Evolutionary conservation across 2,888 invertebrate genomes (phyloP).

Genomic region (Nymphalis polychloros): DNA sequence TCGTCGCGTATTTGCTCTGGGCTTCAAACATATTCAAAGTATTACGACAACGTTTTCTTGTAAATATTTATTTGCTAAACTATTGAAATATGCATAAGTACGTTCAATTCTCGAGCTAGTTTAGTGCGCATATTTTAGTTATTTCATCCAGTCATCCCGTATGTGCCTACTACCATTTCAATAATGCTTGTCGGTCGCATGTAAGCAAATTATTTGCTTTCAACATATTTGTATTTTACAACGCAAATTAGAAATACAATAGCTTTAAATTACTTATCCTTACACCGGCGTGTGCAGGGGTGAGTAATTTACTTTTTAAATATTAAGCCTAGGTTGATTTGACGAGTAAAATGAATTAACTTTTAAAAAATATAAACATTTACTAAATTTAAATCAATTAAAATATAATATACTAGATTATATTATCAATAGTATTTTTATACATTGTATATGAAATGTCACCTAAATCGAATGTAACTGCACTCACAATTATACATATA

Average conservation of each 20-base stretch:
- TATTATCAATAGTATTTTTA: no score
- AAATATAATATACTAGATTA: neutral
- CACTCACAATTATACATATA: no score
- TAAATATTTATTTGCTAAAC: conserved; percentile 28
- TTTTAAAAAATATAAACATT: no score
- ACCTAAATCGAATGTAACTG: no score
- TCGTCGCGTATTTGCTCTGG: neutral
- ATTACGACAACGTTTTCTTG: conserved; percentile 6
- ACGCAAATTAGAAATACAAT: conserved; percentile 7
- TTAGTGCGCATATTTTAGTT: conserved; percentile 23
- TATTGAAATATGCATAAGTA: conserved; percentile 25
- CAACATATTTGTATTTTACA: conserved; percentile 5
- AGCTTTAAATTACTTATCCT: neutral
- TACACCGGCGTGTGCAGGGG: no score
- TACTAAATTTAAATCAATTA: no score
- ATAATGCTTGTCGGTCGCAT: conserved; percentile 13
- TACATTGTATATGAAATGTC: no score
- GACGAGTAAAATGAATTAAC: no score
- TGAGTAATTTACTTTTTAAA: no score
- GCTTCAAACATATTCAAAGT: conserved; percentile 10
- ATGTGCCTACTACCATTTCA: conserved; percentile 7
- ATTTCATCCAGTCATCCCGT: conserved; percentile 25
- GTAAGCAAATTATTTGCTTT: conserved; percentile 8
- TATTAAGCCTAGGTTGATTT: no score
- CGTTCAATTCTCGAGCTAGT: conserved; percentile 26